Base-by-base conservation (phyloP, 2,113 vertebrate species). In the Perognathus longimembris region DNA sequence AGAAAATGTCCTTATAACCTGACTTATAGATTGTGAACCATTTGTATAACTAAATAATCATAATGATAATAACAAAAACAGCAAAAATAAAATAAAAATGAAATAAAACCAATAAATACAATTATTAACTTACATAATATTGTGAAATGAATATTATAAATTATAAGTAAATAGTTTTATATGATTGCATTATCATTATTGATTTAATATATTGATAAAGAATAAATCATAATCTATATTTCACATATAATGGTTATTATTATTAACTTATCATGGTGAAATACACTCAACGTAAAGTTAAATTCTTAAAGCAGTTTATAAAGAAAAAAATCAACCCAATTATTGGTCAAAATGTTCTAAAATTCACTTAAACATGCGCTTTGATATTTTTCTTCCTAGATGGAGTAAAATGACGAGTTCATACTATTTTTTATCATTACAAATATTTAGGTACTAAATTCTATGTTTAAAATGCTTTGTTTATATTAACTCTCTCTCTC, bases 361-460 rank as follows among this genome's bases (percentile, higher is more conserved):
- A 54, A 54, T 54, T 54, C 50, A 54, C 50, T 15, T 54, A 54
- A 14, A 14, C 50, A 2, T 28, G 32, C 77, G 54, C 34, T 21
- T 85, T 32, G 30, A 9, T 4, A 69, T 81, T 77, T 87, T 76
- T 77, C 80, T 28, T 71, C 42, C 32, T 17, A 85, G 34, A 38
- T 71, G 30, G 61, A 76, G 14, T 77, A 50, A 66, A 45, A 50
- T 36, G 1, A 90, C 57, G 15, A 90, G 7, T 69, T 85, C 4
- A 77, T 73, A 73, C 18, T 61, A 54, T 61, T 36, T 88, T 5
- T 7, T 61, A 5, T 81, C 76, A 73, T 74, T 45, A 54, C 6
- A 81, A 12, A 85, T 42, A 85, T 59, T 93, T 10, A 92, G 66
- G 86, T 82, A 91, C 63, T 64, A 80, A 18, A 73, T 20, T 22